Conservation (phyloP, 2,888 invertebrate species). For the Thereva unica region DNA sequence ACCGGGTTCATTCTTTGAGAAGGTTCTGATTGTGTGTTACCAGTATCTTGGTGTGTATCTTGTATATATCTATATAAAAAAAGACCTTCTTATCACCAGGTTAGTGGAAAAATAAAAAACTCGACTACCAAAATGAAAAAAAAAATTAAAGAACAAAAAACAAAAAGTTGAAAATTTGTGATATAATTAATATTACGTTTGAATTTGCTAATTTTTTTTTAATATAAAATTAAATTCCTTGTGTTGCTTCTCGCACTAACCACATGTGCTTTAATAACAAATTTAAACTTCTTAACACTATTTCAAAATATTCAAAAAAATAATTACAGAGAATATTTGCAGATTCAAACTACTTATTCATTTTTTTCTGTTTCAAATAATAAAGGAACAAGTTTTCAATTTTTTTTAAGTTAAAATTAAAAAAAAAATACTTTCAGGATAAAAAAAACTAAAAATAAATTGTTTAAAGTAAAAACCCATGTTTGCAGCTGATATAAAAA, state of each 20-base stretch:
- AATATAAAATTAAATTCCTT: not conserved
- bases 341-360: too few species aligned
- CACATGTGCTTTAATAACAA: too few species aligned
- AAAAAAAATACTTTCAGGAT: too few species aligned
- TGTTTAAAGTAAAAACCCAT: too few species aligned
- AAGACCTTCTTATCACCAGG: constrained; percentile 18
- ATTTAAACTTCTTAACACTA: too few species aligned
- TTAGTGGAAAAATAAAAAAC: constrained; percentile 24
- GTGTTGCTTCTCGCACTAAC: not conserved
- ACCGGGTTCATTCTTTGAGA: constrained; percentile 24
- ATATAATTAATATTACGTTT: not conserved
- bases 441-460: too few species aligned
- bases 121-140: not conserved
- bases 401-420: too few species aligned
- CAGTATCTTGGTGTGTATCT: constrained; percentile 17
- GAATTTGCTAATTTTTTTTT: constrained; percentile 6
- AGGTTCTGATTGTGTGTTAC: constrained; percentile 19
- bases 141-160: constrained; percentile 8
- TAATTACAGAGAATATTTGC: too few species aligned
- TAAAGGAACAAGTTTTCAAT: too few species aligned
- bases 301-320: too few species aligned
- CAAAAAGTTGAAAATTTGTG: constrained; percentile 25
- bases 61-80: constrained; percentile 1
- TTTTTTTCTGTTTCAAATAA: too few species aligned
- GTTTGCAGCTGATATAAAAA: too few species aligned